Base-by-base conservation (phyloP, 2,888 invertebrate species). In the Dyspetes luteomarginatus region DNA sequence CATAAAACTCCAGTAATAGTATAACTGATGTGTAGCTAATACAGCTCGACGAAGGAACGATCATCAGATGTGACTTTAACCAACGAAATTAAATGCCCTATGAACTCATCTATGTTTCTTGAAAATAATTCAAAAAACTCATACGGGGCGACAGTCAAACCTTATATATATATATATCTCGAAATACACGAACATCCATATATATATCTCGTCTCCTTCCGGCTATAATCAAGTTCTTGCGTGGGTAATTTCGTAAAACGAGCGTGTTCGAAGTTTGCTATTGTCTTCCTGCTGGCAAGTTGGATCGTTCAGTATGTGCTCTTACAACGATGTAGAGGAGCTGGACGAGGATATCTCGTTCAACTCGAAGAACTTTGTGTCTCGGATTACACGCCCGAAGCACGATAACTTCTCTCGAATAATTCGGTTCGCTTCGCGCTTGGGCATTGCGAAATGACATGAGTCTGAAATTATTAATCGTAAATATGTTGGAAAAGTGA, bases 171-270 rank as follows among this genome's bases (percentile, higher is more conserved):
- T 72, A 28, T 41, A 43, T 36, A 36, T n/a, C n/a, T 48, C 52
- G 45, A 50, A 41, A 62, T 36, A 65, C 26, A 36, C 65, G 26
- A 12, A 62, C 45, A 67, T 64, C 41, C 56, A n/a, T 12, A 75
- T 48, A 24, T 52, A 58, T n/a, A 56, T 43, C 64, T 69, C 69
- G 36, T 64, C 56, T 58, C 68, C 56, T 50, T 74, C 24, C 56
- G 64, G 74, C 64, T 64, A 43, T 75, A 75, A 74, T 79, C 68
- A 79, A 74, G 69, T 79, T 79, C 79, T 74, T 69, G 56, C 74
- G 67, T 65, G 24, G 52, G 74, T 79, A 79, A 79, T 79, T 79
- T 43, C 50, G 64, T 19, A 60, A 56, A 75, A 79, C 62, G 69
- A 36, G 36, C 62, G 26, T 15, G 45, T 75, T 68, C 68, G 52